Evolutionary conservation across 2,113 vertebrate genomes (phyloP).

Genomic region (Rhabdornis inornatus): DNA sequence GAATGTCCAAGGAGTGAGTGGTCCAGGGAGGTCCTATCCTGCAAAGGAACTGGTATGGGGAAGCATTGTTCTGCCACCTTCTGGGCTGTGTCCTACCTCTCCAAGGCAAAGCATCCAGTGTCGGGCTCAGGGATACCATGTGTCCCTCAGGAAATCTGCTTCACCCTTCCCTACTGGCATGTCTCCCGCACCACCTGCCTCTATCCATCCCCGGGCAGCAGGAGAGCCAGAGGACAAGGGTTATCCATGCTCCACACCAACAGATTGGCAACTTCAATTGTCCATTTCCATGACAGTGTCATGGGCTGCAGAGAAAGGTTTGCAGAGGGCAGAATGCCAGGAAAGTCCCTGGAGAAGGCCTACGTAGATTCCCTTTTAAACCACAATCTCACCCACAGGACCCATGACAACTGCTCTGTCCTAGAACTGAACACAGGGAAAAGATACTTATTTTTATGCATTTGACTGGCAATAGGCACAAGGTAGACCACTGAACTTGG

Average conservation of each 20-base stretch:
- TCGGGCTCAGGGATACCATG: neutral
- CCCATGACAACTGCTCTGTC: neutral
- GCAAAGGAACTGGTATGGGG: neutral
- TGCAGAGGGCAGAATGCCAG: neutral
- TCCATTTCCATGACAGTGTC: neutral
- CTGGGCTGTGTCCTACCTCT: neutral
- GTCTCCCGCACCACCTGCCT: neutral
- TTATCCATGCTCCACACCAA: neutral
- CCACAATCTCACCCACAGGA: neutral
- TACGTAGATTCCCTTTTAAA: neutral
- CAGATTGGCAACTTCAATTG: neutral
- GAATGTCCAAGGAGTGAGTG: neutral
- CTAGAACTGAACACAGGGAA: neutral
- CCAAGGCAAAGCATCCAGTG: accelerated
- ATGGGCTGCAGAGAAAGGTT: neutral
- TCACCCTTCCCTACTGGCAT: neutral
- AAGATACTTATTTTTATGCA: neutral
- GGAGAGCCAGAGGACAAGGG: neutral
- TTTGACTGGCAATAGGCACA: neutral
- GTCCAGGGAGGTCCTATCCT: neutral
- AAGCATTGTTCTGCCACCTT: neutral
- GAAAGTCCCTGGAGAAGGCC: neutral
- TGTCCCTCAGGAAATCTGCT: neutral
- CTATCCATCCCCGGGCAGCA: neutral
- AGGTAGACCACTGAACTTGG: neutral